phyloP scores from a whole-genome alignment of 2,797 vertebrate species.

The Erpetoichthys calabaricus region DNA sequence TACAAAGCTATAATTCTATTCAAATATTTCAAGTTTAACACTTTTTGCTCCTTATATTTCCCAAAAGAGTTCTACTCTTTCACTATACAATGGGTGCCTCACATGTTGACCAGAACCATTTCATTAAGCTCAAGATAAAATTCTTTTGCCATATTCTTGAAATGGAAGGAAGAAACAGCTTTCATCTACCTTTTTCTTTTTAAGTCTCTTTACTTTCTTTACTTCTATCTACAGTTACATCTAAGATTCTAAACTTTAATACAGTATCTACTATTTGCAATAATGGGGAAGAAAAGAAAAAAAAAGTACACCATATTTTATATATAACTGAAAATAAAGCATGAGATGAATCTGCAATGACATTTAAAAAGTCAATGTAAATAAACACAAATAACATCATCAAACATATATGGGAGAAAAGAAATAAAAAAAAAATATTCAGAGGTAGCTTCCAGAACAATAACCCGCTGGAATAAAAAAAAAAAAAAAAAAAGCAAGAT shows the following conservation, averaged over 20 bases:
- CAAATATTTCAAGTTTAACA: conserved; percentile 67
- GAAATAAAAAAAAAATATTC: conserved; percentile 39
- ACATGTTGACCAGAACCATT: conserved; percentile 24
- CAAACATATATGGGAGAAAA: conserved; percentile 12
- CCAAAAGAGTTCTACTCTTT: conserved; percentile 47
- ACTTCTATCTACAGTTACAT: conserved; percentile 33
- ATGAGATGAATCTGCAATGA: conserved; percentile 61
- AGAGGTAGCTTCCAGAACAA: conserved; percentile 90
- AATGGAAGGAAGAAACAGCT: conserved; percentile 31
- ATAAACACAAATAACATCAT: conserved; percentile 32
- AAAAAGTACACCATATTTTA: conserved; percentile 19
- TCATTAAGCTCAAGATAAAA: conserved; percentile 69
- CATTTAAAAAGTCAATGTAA: conserved; percentile 39
- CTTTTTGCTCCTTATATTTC: conserved; percentile 37
- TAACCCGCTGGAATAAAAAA: conserved; percentile 23
- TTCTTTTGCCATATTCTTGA: conserved; percentile 37
- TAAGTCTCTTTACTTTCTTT: conserved; percentile 23
- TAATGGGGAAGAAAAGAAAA: conserved; percentile 25
- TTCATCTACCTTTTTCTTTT: conserved; percentile 31
- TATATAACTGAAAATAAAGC: conserved; percentile 43
- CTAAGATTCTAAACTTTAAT: conserved; percentile 37
- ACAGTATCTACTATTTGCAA: conserved; percentile 33
- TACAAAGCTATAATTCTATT: conserved; percentile 72
- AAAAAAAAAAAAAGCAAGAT: conserved; percentile 24
- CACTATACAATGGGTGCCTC: conserved; percentile 33